Evolutionary conservation across 2,888 invertebrate species (phyloP).

Genomic region (Operophtera brumata): DNA sequence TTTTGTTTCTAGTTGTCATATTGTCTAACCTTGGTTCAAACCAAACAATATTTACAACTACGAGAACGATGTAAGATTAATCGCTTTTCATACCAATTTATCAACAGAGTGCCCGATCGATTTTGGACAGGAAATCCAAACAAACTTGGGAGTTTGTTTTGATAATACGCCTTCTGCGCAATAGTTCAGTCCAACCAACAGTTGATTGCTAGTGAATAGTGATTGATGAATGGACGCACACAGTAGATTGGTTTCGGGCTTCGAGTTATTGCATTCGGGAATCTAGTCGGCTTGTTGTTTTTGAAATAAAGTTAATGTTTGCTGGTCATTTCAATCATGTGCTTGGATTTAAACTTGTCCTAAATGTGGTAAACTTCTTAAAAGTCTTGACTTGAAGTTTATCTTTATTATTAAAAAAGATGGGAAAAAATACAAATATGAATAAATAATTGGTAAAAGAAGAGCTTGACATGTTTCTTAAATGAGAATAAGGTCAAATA

Average conservation of each 20-base stretch:
- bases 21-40: slow-evolving; percentile 2
- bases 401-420: too few species aligned
- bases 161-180: slow-evolving; percentile 19
- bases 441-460: too few species aligned
- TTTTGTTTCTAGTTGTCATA: background rate
- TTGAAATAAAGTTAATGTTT: background rate
- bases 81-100: slow-evolving; percentile 23
- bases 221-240: slow-evolving; percentile 21
- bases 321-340: background rate
- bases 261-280: slow-evolving; percentile 1
- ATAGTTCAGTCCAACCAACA: slow-evolving; percentile 7
- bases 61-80: slow-evolving; percentile 14
- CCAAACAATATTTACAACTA: slow-evolving; percentile 4
- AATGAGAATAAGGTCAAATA: too few species aligned
- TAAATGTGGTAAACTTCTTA: too few species aligned
- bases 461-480: too few species aligned
- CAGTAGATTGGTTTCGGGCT: slow-evolving; percentile 12
- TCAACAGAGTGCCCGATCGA: slow-evolving; percentile 17
- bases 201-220: slow-evolving; percentile 18
- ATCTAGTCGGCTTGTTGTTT: background rate
- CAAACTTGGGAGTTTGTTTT: slow-evolving; percentile 25
- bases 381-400: too few species aligned
- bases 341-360: too few species aligned
- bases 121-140: slow-evolving; percentile 25
- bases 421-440: too few species aligned